Evolutionary conservation across 2,113 vertebrate species (phyloP).

Genomic region (Sitta europaea): DNA sequence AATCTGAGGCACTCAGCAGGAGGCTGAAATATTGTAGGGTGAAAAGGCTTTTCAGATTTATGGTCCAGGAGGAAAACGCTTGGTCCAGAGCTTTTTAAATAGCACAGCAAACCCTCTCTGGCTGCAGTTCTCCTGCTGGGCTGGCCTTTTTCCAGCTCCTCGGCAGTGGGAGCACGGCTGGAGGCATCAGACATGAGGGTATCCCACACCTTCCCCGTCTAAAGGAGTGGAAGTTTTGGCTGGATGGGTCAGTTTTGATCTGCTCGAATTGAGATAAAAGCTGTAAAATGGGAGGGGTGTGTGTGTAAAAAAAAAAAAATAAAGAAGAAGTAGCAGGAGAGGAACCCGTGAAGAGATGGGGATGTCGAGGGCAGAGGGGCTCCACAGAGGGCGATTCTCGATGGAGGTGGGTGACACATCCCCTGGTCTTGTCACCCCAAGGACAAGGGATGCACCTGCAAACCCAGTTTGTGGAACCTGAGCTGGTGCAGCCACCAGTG

Average conservation of each 20-base stretch:
- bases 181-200: neutral
- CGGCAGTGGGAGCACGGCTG: neutral
- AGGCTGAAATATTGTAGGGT: neutral
- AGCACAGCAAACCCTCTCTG: neutral
- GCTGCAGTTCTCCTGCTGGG: neutral
- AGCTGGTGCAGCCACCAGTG: neutral
- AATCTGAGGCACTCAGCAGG: neutral
- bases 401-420: neutral
- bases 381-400: accelerated
- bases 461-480: neutral
- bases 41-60: neutral
- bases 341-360: neutral
- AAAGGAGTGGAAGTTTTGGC: neutral
- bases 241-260: neutral
- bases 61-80: neutral
- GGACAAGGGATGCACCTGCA: neutral
- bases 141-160: neutral
- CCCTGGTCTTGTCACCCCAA: neutral
- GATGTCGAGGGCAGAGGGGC: neutral
- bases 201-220: neutral
- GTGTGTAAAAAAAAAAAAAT: no score
- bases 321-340: neutral
- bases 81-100: neutral
- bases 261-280: neutral
- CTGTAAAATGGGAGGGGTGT: neutral